These are phyloP conservation scores for Pholis gunnellus DNA, from an alignment of 2,113 vertebrate genomes.

Conservation along the genomic window DNA sequence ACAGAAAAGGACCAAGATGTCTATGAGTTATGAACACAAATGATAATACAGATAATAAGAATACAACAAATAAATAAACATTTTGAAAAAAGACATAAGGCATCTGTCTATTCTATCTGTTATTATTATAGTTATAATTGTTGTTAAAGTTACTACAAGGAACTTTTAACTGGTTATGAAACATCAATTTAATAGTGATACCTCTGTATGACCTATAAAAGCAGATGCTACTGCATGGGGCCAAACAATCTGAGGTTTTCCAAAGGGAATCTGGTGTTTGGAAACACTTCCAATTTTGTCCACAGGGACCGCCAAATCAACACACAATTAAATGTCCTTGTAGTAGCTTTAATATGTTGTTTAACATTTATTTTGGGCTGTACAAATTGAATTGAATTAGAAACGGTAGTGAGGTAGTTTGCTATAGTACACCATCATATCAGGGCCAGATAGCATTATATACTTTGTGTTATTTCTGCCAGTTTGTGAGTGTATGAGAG, in stretches of 20 bases:
- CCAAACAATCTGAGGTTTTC: background rate
- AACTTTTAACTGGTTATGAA: background rate
- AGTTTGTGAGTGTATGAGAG: background rate
- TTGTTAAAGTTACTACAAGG: background rate
- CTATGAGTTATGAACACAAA: background rate
- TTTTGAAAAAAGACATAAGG: background rate
- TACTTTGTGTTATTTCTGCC: background rate
- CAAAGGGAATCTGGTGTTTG: background rate
- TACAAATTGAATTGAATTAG: too few relatives aligned
- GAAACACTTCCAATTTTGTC: background rate
- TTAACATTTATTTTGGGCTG: background rate
- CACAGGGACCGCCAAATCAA: background rate
- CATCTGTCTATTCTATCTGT: background rate
- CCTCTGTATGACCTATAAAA: too few relatives aligned
- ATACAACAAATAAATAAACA: background rate
- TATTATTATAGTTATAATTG: background rate
- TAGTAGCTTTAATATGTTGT: background rate
- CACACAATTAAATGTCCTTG: background rate
- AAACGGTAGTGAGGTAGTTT: background rate
- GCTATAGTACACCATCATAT: too few relatives aligned
- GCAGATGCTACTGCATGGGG: too few relatives aligned
- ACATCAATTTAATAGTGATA: background rate
- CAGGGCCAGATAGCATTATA: background rate
- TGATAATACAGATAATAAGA: background rate
- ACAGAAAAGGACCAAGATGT: background rate